Percentiles rank a stretch among this genome's conserved stretches.
phyloP scores from a whole-genome alignment of 2,113 vertebrate species.

The Macroglossus sobrinus region DNA sequence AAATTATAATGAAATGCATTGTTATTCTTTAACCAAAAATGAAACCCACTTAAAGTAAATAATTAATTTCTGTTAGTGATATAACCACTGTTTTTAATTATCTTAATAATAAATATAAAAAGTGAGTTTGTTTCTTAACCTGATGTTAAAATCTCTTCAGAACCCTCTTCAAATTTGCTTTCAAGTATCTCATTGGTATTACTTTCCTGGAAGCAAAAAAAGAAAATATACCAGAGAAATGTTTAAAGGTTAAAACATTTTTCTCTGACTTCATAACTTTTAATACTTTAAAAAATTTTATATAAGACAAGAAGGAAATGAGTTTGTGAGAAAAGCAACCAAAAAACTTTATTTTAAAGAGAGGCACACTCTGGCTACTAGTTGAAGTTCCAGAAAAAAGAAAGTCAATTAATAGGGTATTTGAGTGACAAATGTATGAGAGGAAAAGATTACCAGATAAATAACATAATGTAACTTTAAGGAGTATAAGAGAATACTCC shows the following conservation, averaged over 20 bases:
- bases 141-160: background rate
- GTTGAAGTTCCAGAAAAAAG: background rate
- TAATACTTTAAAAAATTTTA: background rate
- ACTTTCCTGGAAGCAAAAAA: constrained; percentile 21
- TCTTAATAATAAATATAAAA: constrained; percentile 15
- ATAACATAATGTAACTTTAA: background rate
- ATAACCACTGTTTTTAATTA: constrained; percentile 10
- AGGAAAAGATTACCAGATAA: background rate
- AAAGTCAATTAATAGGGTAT: background rate
- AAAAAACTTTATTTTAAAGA: background rate
- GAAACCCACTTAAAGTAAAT: background rate
- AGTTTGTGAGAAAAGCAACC: background rate
- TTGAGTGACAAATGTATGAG: background rate
- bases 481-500: background rate
- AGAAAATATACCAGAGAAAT: background rate
- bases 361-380: background rate
- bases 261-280: background rate
- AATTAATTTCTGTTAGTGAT: constrained; percentile 14
- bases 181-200: background rate
- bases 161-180: background rate
- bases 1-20: constrained; percentile 1
- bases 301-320: background rate
- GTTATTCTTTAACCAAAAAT: constrained; percentile 12
- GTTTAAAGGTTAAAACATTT: constrained; percentile 30
- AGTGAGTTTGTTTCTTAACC: constrained; percentile 54